Base-by-base conservation (phyloP, 1,140 invertebrate genomes). In the Drosophila persimilis region DNA sequence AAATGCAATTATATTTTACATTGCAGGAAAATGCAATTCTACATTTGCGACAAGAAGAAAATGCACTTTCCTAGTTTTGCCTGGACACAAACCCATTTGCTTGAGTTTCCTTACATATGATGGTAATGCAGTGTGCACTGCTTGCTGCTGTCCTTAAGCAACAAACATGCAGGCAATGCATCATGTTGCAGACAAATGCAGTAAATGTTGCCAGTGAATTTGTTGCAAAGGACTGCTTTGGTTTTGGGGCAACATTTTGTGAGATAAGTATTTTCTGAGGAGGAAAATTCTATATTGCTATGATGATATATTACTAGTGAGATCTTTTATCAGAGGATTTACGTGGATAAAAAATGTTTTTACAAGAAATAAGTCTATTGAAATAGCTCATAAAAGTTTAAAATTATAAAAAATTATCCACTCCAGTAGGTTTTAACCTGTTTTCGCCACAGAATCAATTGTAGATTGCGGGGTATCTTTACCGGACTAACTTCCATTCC, bases 131-230 rank as follows among this genome's bases (percentile, higher is more conserved):
- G 51, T 43, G n/a, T 26, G 51, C 51, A 69, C 65, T 69, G 65
- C 65, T 69, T 69, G 26, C 44, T 7, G 0, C 22, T 31, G 52
- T 69, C 65, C 65, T 69, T 57, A 11, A 50, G 24, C 63, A 31
- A 69, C 26, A 17, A 2, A 56, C 51, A 43, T 48, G n/a, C 65
- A 48, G 39, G 7, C 5, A 22, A 9, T 69, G 65, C 65, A 65
- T 8, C 20, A 35, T 69, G 65, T 69, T 66, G 50, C 50, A 4
- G 3, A 3, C 1, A 4, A 39, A 39, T 13, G 9, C 63, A 65
- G 13, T 24, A 26, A 15, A 69, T 69, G 65, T 66, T 66, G 50
- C 62, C n/a, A 66, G 6, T 69, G 65, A 61, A 67, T 17, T 39
- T 67, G 50, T 67, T 66, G 62, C 62, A 11, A 46, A 8, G 8